phyloP scores from a whole-genome alignment of 2,888 invertebrate genomes.

The Ectemnius lituratus region DNA sequence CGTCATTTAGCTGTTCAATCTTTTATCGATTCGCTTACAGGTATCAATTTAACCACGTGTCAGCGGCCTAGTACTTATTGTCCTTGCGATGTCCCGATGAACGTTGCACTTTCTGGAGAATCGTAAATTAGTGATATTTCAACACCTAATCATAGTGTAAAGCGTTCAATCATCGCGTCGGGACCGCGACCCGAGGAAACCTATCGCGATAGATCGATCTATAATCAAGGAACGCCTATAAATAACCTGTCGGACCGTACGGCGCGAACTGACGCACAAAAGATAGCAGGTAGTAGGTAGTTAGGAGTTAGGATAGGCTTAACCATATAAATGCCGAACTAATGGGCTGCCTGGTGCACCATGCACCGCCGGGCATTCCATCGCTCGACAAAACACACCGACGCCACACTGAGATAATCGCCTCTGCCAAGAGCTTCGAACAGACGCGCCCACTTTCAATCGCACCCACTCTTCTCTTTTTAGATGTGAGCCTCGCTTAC shows the following conservation, averaged over 20 bases:
- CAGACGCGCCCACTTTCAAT: conserved; percentile 2
- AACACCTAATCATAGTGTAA: conserved; percentile 22
- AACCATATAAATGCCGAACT: conserved; percentile 41
- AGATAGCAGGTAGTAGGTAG: conserved; percentile 25
- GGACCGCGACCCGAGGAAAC: conserved; percentile 17
- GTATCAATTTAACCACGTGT: background rate
- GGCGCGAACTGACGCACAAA: conserved; percentile 15
- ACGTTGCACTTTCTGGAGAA: background rate
- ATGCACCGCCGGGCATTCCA: conserved; percentile 11
- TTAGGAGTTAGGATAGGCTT: conserved; percentile 23
- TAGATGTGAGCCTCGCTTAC: background rate
- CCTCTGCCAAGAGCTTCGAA: conserved; percentile 19
- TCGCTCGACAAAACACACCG: conserved; percentile 13
- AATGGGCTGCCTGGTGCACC: conserved; percentile 30
- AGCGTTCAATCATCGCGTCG: conserved; percentile 5
- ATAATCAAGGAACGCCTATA: conserved; percentile 30
- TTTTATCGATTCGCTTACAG: background rate
- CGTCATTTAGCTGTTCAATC: background rate
- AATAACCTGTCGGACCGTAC: conserved; percentile 24
- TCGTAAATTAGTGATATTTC: conserved; percentile 27
- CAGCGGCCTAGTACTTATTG: background rate
- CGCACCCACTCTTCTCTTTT: background rate
- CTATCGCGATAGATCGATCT: conserved; percentile 31
- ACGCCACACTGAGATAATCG: conserved; percentile 27
- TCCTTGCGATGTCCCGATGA: background rate